Conservation (phyloP, 2,797 vertebrate genomes). For the Sebastes kiyomatsui region DNA sequence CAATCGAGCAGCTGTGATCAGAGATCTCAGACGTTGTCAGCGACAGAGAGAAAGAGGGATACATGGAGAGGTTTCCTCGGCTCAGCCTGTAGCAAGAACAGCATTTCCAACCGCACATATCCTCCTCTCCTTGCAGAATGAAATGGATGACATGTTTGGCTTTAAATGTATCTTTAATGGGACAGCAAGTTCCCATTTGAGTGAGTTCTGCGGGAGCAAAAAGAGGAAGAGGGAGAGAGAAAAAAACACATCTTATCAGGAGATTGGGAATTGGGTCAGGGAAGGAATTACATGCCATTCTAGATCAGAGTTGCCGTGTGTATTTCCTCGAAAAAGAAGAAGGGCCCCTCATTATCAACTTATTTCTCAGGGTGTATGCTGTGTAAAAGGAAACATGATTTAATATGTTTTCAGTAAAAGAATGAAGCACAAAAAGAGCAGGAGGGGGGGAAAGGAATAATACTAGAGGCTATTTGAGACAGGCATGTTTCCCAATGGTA, state of each 20-base stretch:
- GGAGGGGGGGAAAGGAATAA: conserved; percentile 33
- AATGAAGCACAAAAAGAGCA: conserved; percentile 36
- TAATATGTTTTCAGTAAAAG: conserved; percentile 71
- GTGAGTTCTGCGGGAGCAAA: conserved; percentile 55
- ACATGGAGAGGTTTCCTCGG: conserved; percentile 26
- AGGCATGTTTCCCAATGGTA: conserved; percentile 60
- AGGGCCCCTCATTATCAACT: conserved; percentile 70
- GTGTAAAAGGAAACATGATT: conserved; percentile 73
- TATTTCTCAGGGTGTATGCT: conserved; percentile 62
- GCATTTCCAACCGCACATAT: conserved; percentile 35
- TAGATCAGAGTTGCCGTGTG: conserved; percentile 77
- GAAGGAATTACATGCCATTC: conserved; percentile 79
- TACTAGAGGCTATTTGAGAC: conserved; percentile 69
- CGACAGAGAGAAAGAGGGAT: conserved; percentile 21
- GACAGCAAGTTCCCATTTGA: conserved; percentile 69
- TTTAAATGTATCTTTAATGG: conserved; percentile 77
- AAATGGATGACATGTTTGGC: conserved; percentile 74
- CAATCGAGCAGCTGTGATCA: conserved; percentile 73
- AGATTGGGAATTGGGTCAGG: conserved; percentile 81
- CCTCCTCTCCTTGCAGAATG: conserved; percentile 55
- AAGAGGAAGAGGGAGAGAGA: conserved; percentile 5
- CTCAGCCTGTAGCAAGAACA: conserved; percentile 38
- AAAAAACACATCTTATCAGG: conserved; percentile 69
- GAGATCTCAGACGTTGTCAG: conserved; percentile 66
- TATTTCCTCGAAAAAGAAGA: conserved; percentile 70